Evolutionary conservation across 2,113 vertebrate species (phyloP).

Genomic region (Vombatus ursinus): DNA sequence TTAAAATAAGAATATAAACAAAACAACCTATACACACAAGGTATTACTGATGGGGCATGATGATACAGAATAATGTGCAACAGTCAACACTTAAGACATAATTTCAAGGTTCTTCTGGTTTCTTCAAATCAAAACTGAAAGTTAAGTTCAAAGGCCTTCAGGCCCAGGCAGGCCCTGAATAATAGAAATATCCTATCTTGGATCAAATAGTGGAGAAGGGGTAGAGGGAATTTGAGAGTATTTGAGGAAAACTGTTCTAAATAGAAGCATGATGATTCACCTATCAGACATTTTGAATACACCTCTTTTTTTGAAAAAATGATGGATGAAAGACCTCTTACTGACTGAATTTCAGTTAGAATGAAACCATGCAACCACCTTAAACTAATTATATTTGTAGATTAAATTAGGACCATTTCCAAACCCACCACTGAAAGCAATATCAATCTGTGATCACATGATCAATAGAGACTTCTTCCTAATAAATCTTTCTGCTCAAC

Average conservation of each 20-base stretch:
- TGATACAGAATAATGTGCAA: neutral
- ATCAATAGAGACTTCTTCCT: neutral
- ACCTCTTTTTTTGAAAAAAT: neutral
- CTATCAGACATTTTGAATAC: neutral
- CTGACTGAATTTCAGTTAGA: neutral
- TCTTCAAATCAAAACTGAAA: neutral
- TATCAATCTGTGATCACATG: neutral
- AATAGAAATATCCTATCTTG: neutral
- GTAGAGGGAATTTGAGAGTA: slow-evolving; percentile 11
- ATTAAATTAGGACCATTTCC: neutral
- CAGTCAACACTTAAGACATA: neutral
- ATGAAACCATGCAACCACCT: neutral
- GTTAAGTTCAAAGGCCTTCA: neutral
- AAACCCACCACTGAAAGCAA: neutral
- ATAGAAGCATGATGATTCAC: neutral
- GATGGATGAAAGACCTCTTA: neutral
- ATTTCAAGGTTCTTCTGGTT: neutral
- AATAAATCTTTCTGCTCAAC: neutral
- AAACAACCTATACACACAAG: neutral
- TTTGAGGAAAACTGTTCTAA: neutral
- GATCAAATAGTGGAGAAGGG: neutral
- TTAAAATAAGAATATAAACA: neutral
- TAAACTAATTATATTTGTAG: neutral
- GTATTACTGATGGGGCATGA: neutral
- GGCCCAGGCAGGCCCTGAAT: slow-evolving; percentile 1